phyloP scores from a whole-genome alignment of 2,113 vertebrate genomes.

The Alectura lathami region DNA sequence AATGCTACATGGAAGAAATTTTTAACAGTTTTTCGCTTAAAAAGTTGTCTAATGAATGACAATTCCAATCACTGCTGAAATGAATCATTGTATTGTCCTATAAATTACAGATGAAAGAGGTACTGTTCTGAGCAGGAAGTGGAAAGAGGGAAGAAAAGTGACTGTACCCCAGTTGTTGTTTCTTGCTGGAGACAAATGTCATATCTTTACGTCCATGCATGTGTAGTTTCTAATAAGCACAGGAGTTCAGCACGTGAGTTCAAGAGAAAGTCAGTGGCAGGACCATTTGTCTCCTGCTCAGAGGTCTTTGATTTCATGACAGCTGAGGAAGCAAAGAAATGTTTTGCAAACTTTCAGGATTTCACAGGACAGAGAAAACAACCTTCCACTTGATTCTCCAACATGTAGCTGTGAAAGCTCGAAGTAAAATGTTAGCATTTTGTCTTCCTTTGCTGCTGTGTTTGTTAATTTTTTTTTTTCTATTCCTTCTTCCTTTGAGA shows the following conservation, averaged over 20 bases:
- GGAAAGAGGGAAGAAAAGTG: background rate
- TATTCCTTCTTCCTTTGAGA: background rate
- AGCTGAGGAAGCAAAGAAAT: background rate
- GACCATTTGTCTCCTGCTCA: background rate
- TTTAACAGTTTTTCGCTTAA: background rate
- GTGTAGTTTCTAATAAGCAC: background rate
- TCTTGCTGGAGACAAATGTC: background rate
- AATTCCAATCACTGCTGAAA: background rate
- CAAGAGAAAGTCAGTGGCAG: background rate
- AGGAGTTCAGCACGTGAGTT: background rate
- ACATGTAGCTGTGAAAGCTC: background rate
- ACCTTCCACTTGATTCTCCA: background rate
- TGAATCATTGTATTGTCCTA: background rate
- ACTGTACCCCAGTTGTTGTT: background rate
- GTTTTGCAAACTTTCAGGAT: background rate
- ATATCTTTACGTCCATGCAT: background rate
- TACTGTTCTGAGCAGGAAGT: background rate
- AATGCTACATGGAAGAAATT: background rate
- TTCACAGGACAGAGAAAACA: background rate
- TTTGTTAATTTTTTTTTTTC: background rate
- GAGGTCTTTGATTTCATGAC: background rate
- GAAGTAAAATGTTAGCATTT: background rate
- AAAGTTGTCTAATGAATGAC: background rate
- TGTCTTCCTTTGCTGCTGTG: background rate
- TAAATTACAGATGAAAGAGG: background rate